Base-by-base conservation (phyloP, 2,888 invertebrate genomes). In the Orthosia gracilis region DNA sequence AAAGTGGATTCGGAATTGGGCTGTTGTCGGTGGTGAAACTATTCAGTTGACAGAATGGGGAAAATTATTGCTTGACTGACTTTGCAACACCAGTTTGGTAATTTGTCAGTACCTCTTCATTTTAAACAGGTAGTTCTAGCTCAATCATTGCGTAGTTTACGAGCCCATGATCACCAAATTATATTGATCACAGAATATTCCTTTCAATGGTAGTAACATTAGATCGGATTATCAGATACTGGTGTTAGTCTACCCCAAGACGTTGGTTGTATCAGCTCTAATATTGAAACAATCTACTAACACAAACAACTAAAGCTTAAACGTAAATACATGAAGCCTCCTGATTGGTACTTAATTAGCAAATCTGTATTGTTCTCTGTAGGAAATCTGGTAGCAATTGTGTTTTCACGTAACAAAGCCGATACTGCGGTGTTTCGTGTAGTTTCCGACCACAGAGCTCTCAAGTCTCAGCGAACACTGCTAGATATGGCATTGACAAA, bases 301-400 rank as follows among this genome's bases (percentile, higher is more conserved):
- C 54, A 76, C 52, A 72, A 72, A 80, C 72, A 79, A 26, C 55
- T 57, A 21, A 73, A 47, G 66, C 55, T 52, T 26, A 68, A 65
- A 73, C 15, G 21, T 62, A 78, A 75, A 82, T 67, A 83, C 70
- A 63, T 58, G 54, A 67, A 64, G 59, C 74, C 61, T 59, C 23
- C 62, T 73, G 82, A 83, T 83, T 83, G 80, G 73, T 74, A 72
- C 61, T 58, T 78, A 78, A 83, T 83, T 83, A 80, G 83, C 67
- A 77, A 73, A 73, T 61, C 70, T 57, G 52, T 69, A 64, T 81
- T 73, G 81, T 73, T 70, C 57, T 18, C 57, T 21, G 15, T 45
- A n/a, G 76, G 76, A 76, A 55, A 76, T 80, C 81, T 71, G 58
- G 63, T 67, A 57, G 18, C 61, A 76, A 80, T 70, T 67, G 81